Base-by-base conservation (phyloP, 2,888 invertebrate species). In the Melipona bicolor region DNA sequence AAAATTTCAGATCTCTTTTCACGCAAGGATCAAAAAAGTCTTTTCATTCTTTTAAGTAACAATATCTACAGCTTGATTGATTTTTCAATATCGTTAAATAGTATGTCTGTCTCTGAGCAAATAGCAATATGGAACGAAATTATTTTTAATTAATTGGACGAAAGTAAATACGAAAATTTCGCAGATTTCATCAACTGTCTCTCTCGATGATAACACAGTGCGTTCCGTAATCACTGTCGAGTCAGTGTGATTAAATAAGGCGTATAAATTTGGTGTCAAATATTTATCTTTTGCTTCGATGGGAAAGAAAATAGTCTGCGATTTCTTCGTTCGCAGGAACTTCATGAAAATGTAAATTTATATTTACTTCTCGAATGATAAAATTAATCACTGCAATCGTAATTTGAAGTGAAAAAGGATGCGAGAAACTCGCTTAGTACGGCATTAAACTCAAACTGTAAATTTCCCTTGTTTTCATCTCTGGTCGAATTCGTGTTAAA, bases 221-320 rank as follows among this genome's bases (percentile, higher is more conserved):
- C 27, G 11, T 68, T 27, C 27, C 24, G 68, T 21, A 50, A 24
- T 68, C 27, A 67, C 24, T 52, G 50, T 68, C 19, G 27, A 27
- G 13, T 1, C 49, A n/a, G 17, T 67, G 67, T 15, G 21, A 50
- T 27, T 68, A 52, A 70, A 54, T 54, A n/a, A 36, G 36, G 70
- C 36, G 11, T 17, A n/a, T 36, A 70, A 54, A 36, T 24, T 36
- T 43, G 5, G 2, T 1, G 4, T n/a, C 36, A 32, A 36, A 70
- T 36, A 70, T 70, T 56, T 54, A 36, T 24, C 19, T 70, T 36
- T 56, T 54, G n/a, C n/a, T n/a, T 21, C 21, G 68, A 68, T 27
- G 4, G 13, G 21, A 21, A 64, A 49, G n/a, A 24, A 68, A 68
- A 68, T 4, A 27, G 13, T 27, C 1, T 5, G 19, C 24, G 9